phyloP scores from a whole-genome alignment of 1,140 invertebrate species.

The Mycetomoellerius zeteki region DNA sequence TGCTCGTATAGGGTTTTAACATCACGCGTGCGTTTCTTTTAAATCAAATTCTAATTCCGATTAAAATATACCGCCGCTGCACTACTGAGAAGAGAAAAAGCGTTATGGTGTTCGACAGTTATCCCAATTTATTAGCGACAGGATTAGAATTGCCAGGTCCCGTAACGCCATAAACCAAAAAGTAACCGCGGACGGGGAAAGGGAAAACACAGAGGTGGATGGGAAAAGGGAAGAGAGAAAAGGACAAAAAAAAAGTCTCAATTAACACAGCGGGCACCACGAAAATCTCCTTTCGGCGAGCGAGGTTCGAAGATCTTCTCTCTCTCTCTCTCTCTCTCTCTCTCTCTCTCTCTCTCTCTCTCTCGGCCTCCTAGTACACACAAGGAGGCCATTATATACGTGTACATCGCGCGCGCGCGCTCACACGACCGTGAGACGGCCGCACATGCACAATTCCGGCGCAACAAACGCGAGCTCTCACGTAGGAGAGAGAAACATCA shows the following conservation, averaged over 20 bases:
- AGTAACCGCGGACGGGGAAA: not conserved
- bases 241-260: conserved; percentile 30
- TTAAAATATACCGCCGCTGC: conserved; percentile 30
- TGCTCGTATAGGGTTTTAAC: conserved; percentile 2
- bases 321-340: too few species aligned
- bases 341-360: not conserved
- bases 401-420: conserved; percentile 38
- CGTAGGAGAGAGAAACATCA: conserved; percentile 78
- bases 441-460: conserved; percentile 68
- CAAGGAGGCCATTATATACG: conserved; percentile 61
- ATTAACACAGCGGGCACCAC: conserved; percentile 57
- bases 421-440: conserved; percentile 60
- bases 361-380: conserved; percentile 45
- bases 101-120: conserved; percentile 44
- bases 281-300: conserved; percentile 63
- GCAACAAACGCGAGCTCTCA: conserved; percentile 72
- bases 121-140: conserved; percentile 60
- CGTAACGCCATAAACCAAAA: conserved; percentile 51
- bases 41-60: conserved; percentile 31
- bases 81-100: not conserved
- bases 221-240: not conserved
- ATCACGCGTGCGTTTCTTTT: conserved; percentile 6
- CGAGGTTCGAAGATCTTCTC: conserved; percentile 55
- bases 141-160: conserved; percentile 52
- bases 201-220: not conserved